Evolutionary conservation across 2,888 invertebrate genomes (phyloP), one percentile per base, ranked within the genome.

Genomic region (Ctena decussata): DNA sequence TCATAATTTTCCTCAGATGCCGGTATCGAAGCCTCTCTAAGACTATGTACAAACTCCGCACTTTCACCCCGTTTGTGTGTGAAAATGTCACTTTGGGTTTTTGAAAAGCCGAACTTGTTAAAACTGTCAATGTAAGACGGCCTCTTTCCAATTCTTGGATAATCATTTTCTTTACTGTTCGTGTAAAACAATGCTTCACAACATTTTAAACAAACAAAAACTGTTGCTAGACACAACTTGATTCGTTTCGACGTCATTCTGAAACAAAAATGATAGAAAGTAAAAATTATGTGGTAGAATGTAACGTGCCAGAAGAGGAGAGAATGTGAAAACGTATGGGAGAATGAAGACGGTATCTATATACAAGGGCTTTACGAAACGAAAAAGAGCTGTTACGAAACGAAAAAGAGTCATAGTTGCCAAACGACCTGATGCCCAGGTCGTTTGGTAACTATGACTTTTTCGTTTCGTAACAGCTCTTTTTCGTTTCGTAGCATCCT

Each of bases 81-180:
- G 35, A 65, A 65, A 65, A 35, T 30, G 21, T 65, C 35, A 65
- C 35, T 35, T 21, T 65, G 65, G 3, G 35, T 35, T 65, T 65
- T 32, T 65, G 65, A 65, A 65, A 35, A 65, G 5, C 65, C 65
- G 18, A 35, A 35, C 35, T 65, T 65, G 65, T 65, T 35, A 3
- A 65, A 12, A 6, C 3, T 8, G 44, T 72, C 44, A 3, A 41
- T 8, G 24, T 44, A 72, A 3, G n/a, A 2, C 6, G 72, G 76
- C 21, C 86, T 77, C 30, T 86, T 86, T 18, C 86, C 86, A 44
- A 86, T 84, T 37, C 86, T 41, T 3, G 86, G 86, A 57, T 81
- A 86, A 71, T 86, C 86, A 60, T 87, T 87, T 60, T 84, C 79
- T 46, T 60, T 60, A 35, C 84, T 87, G 69, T 70, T 84, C 2